A percentile compares a stretch with the other conserved stretches of the same genome.
These are phyloP conservation scores for Drosophila melanica DNA, from an alignment of 1,140 invertebrate species.

Conservation along the genomic window DNA sequence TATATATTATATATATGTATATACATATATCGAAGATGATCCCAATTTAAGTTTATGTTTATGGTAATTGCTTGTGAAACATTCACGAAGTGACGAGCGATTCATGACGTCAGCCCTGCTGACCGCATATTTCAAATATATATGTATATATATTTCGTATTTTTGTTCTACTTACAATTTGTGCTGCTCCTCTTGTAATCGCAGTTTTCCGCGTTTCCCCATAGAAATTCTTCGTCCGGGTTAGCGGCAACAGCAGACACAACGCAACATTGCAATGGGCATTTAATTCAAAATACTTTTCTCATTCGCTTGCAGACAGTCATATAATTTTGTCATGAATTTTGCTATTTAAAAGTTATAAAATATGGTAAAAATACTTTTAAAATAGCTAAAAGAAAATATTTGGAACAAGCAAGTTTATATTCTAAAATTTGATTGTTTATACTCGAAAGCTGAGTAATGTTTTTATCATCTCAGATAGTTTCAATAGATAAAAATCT, in stretches of 20 bases:
- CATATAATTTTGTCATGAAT: background rate
- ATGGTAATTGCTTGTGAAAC: slow-evolving; percentile 76
- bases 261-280: background rate
- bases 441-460: too few species aligned
- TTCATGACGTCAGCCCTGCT: slow-evolving; percentile 23
- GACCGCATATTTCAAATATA: slow-evolving; percentile 26
- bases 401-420: too few species aligned
- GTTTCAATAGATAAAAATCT: too few species aligned
- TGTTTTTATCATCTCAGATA: too few species aligned
- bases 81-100: slow-evolving; percentile 27
- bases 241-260: slow-evolving; percentile 53
- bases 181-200: slow-evolving; percentile 3
- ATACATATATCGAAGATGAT: slow-evolving; percentile 52
- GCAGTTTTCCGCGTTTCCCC: slow-evolving; percentile 10
- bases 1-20: background rate
- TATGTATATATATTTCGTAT: slow-evolving; percentile 2
- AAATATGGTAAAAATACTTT: too few species aligned
- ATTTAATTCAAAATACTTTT: slow-evolving; percentile 46
- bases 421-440: too few species aligned
- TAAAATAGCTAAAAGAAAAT: too few species aligned
- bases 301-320: background rate
- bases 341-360: background rate
- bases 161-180: slow-evolving; percentile 19
- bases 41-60: slow-evolving; percentile 75
- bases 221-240: slow-evolving; percentile 2